Evolutionary conservation across 2,888 invertebrate species (phyloP).

Genomic region (Acronicta psi): DNA sequence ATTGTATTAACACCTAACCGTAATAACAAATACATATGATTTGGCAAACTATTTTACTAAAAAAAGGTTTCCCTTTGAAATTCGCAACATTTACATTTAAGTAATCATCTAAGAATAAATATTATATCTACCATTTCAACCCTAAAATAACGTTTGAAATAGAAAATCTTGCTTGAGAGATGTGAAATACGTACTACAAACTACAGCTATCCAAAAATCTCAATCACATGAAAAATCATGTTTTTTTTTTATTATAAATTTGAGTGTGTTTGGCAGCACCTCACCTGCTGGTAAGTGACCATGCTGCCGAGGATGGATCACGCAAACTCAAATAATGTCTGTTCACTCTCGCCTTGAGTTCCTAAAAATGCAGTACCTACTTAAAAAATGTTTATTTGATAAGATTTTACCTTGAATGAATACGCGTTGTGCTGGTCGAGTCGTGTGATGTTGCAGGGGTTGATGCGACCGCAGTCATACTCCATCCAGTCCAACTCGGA

Average conservation of each 20-base stretch:
- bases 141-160: no score
- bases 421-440: conserved; percentile 96
- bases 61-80: conserved; percentile 10
- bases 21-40: conserved; percentile 39
- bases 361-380: background rate
- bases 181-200: no score
- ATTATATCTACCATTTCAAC: no score
- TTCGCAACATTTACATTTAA: background rate
- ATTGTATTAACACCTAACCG: conserved; percentile 41
- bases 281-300: no score
- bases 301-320: no score
- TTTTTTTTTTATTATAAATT: no score
- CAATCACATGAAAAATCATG: conserved; percentile 7
- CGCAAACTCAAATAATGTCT: no score
- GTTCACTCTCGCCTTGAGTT: no score
- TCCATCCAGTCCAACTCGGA: conserved; percentile 93
- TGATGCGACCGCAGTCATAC: conserved; percentile 94
- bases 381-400: no score
- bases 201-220: background rate
- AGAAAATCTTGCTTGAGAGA: no score
- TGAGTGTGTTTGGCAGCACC: no score
- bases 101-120: no score
- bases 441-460: conserved; percentile 96
- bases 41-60: background rate
- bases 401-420: conserved; percentile 95